Evolutionary conservation across 2,113 vertebrate species (phyloP).

Genomic region (Chlorocebus sabaeus): DNA sequence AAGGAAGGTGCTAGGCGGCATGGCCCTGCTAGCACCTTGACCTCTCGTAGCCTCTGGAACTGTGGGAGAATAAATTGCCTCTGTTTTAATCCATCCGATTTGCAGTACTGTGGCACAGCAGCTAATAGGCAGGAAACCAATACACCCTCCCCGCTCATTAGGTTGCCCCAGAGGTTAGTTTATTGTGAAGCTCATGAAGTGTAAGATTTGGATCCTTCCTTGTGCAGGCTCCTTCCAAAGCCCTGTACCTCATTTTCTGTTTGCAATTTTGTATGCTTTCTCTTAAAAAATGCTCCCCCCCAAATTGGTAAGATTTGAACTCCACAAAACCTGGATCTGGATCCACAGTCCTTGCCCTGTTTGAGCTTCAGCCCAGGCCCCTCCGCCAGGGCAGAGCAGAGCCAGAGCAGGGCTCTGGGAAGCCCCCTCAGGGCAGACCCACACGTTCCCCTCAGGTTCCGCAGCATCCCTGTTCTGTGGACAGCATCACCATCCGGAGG

Average conservation of each 20-base stretch:
- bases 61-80: background rate
- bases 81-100: background rate
- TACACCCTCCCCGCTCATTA: accelerated
- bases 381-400: no score
- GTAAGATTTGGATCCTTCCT: background rate
- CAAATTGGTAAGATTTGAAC: background rate
- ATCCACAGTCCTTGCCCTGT: background rate
- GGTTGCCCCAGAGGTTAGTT: no score
- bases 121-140: background rate
- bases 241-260: background rate
- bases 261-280: background rate
- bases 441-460: accelerated
- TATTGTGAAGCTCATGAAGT: background rate
- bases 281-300: background rate
- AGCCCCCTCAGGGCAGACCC: accelerated
- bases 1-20: no score
- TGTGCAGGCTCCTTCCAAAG: no score
- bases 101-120: background rate
- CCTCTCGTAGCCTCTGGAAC: background rate
- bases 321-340: background rate
- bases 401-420: no score
- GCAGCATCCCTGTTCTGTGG: accelerated
- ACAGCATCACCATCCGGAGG: accelerated
- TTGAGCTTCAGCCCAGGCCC: background rate
- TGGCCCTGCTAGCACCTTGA: background rate